Evolutionary conservation across 2,113 vertebrate genomes (phyloP).

Genomic region (Callopanchax toddi): DNA sequence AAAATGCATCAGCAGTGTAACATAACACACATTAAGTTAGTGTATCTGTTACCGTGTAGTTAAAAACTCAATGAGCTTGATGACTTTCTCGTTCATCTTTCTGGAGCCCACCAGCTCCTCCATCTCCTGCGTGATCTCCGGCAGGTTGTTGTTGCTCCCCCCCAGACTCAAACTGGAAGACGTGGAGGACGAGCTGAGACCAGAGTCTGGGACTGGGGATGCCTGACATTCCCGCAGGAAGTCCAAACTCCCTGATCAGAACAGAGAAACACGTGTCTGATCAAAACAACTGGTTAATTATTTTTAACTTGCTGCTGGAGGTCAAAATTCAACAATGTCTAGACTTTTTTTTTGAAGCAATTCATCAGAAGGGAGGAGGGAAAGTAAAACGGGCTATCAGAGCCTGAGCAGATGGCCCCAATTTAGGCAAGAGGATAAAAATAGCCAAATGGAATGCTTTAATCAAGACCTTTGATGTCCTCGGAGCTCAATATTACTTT

Average conservation of each 20-base stretch:
- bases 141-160: constrained; percentile 91
- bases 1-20: background rate
- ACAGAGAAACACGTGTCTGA: constrained; percentile 7
- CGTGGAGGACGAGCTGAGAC: constrained; percentile 94
- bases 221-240: constrained; percentile 92
- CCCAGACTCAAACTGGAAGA: constrained; percentile 96
- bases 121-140: constrained; percentile 90
- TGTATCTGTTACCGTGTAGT: constrained; percentile 86
- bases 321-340: constrained; percentile 13
- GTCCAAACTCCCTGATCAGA: constrained; percentile 83
- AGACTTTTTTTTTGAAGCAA: constrained; percentile 54
- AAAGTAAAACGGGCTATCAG: constrained; percentile 4
- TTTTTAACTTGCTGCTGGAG: background rate
- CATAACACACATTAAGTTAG: background rate
- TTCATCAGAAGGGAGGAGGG: constrained; percentile 9
- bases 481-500: constrained; percentile 64
- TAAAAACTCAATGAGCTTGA: constrained; percentile 96
- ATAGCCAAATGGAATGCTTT: constrained; percentile 77
- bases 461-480: constrained; percentile 74
- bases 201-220: constrained; percentile 92
- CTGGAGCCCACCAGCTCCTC: constrained; percentile 85
- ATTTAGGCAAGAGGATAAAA: constrained; percentile 67
- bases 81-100: constrained; percentile 89
- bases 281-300: constrained; percentile 9
- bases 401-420: constrained; percentile 57